Conservation (phyloP, 2,888 invertebrate genomes). For the Platynereis dumerilii region DNA sequence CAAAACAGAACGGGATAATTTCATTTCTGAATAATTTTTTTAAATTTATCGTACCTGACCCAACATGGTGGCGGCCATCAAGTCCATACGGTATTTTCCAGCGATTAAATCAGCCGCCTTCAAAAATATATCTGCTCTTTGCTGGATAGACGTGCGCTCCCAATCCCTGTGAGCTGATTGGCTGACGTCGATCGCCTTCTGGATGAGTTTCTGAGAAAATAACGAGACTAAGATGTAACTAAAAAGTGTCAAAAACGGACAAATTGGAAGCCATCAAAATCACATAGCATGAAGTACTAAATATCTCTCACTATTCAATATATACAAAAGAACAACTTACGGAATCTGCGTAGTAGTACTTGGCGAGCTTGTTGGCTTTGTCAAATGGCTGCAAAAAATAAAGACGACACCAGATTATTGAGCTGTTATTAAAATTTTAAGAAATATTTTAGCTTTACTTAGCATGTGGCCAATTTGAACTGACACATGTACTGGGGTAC, state of each 20-base stretch:
- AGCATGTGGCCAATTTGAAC: too few species aligned
- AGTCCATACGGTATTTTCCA: conserved; percentile 81
- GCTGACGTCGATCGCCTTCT: conserved; percentile 83
- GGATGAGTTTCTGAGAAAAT: conserved; percentile 73
- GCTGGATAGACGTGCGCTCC: conserved; percentile 84
- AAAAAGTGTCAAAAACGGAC: too few species aligned
- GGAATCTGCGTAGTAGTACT: conserved; percentile 88
- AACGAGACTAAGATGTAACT: neutral
- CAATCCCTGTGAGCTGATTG: conserved; percentile 82
- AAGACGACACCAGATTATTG: too few species aligned
- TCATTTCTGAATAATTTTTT: too few species aligned
- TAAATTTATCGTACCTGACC: conserved; percentile 77
- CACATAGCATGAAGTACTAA: too few species aligned
- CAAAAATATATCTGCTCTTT: conserved; percentile 76
- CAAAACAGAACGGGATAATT: too few species aligned
- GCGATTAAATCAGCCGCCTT: conserved; percentile 89
- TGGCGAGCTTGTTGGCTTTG: conserved; percentile 85
- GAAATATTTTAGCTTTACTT: too few species aligned
- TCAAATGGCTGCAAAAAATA: conserved; percentile 81
- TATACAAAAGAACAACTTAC: too few species aligned
- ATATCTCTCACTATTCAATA: too few species aligned
- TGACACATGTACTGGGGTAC: too few species aligned
- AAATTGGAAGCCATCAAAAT: too few species aligned
- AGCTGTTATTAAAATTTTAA: too few species aligned
- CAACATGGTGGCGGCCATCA: conserved; percentile 96